Evolutionary conservation across 2,113 vertebrate genomes (phyloP).

Genomic region (Sylvietta virens): DNA sequence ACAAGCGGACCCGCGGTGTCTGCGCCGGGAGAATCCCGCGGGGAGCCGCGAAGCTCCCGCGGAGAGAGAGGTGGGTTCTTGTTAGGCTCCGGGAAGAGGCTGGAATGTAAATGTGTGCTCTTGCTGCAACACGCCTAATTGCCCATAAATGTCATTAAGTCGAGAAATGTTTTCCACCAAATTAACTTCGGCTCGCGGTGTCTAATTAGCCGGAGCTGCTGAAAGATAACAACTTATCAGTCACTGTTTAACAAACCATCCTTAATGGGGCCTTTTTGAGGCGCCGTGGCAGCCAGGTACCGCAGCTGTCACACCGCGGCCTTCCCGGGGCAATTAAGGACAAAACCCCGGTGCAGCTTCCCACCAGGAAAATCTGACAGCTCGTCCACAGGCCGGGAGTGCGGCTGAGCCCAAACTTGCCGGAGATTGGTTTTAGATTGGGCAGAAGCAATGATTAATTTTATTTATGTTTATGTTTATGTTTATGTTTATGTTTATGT

Average conservation of each 20-base stretch:
- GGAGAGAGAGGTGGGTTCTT: slow-evolving; percentile 55
- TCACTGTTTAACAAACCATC: slow-evolving; percentile 63
- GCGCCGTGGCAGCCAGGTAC: slow-evolving; percentile 38
- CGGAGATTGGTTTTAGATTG: neutral
- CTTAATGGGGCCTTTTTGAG: slow-evolving; percentile 55
- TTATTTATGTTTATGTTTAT: neutral
- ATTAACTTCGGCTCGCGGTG: slow-evolving; percentile 77
- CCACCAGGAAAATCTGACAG: slow-evolving; percentile 27
- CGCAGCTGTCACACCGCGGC: slow-evolving; percentile 43
- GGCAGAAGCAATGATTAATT: neutral
- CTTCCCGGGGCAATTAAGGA: slow-evolving; percentile 55
- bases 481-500: too few relatives aligned
- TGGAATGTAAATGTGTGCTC: slow-evolving; percentile 54
- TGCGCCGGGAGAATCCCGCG: slow-evolving; percentile 37
- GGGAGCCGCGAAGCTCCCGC: slow-evolving; percentile 61
- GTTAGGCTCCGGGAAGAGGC: slow-evolving; percentile 50
- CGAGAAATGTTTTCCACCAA: slow-evolving; percentile 81
- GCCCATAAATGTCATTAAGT: slow-evolving; percentile 83
- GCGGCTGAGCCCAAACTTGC: neutral
- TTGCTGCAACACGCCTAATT: slow-evolving; percentile 71
- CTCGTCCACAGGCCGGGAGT: neutral
- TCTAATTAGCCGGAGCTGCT: slow-evolving; percentile 77
- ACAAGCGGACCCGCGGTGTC: slow-evolving; percentile 57
- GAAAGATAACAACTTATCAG: slow-evolving; percentile 70
- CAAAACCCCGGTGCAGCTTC: slow-evolving; percentile 12